Base-by-base conservation (phyloP, 2,888 invertebrate genomes). In the Morpho achilles region DNA sequence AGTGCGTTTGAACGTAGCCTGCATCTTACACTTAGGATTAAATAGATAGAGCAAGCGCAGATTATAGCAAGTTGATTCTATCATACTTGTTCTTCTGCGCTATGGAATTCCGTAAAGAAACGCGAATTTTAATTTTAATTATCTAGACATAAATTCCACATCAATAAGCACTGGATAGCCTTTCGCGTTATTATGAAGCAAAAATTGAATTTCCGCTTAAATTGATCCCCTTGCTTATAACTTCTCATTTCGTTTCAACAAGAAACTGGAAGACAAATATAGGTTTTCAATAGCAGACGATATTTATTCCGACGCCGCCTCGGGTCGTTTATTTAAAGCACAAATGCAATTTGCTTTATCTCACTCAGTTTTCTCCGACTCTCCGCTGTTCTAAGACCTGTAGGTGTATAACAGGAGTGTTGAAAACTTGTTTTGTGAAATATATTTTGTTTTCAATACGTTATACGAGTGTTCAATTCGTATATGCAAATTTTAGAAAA, bases 341-440 rank as follows among this genome's bases (percentile, higher is more conserved):
- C 63, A 66, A 67, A 67, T 64, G 61, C 68, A 68, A 67, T 68
- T 68, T 67, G 57, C 61, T 65, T 62, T 63, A 61, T 60, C 65
- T 50, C 52, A 42, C 59, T 40, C 55, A 44, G 55, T 50, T 54
- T 49, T 57, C 59, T 49, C 41, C 50, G 53, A 45, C 56, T 59
- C 48, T 59, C 39, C 45, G 41, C 59, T 50, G 41, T 62, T 50
- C 53, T 52, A 43, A 56, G 53, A 61, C 41, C 32, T 47, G 45
- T 58, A 55, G 60, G 52, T 61, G 50, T 50, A 58, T 49, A 56
- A 53, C 47, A 48, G 23, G 53, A 53, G 46, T 53, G 56, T 53
- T 50, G 50, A 50, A 59, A 50, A 50, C 43, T 56, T 50, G 50
- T 58, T 48, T 41, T 42, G 48, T 50, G 56, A 61, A 53, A 50